phyloP scores from a whole-genome alignment of 2,113 vertebrate species.

The Semicossyphus pulcher region DNA sequence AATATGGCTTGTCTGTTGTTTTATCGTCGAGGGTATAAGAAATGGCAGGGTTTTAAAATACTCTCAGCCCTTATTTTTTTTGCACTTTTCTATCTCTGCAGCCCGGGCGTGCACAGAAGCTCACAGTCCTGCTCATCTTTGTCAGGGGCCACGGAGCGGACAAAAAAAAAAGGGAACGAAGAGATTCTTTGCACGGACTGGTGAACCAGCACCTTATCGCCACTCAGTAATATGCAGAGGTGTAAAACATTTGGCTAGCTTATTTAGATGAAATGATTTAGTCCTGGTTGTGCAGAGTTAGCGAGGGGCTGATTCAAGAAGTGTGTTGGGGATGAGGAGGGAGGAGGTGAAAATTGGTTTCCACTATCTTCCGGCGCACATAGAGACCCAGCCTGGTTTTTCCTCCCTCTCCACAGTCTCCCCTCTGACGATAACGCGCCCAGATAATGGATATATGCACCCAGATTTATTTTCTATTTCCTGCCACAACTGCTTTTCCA shows the following conservation, averaged over 20 bases:
- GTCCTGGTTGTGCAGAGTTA: slow-evolving; percentile 67
- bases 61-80: slow-evolving; percentile 63
- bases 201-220: slow-evolving; percentile 77
- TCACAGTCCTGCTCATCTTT: slow-evolving; percentile 57
- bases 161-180: slow-evolving; percentile 32
- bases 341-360: slow-evolving; percentile 82
- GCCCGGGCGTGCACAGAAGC: slow-evolving; percentile 37
- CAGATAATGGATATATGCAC: slow-evolving; percentile 80
- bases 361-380: slow-evolving; percentile 79
- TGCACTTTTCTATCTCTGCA: slow-evolving; percentile 65
- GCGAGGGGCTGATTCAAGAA: slow-evolving; percentile 65
- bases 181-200: slow-evolving; percentile 56
- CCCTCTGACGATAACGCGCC: slow-evolving; percentile 73
- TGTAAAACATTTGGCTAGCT: slow-evolving; percentile 83
- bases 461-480: slow-evolving; percentile 81
- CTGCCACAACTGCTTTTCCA: slow-evolving; percentile 70
- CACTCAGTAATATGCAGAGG: slow-evolving; percentile 78
- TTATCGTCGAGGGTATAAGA: slow-evolving; percentile 76
- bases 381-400: slow-evolving; percentile 65
- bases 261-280: slow-evolving; percentile 83
- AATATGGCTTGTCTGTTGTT: slow-evolving; percentile 81
- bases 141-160: slow-evolving; percentile 31
- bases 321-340: slow-evolving; percentile 58
- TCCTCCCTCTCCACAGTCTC: slow-evolving; percentile 61
- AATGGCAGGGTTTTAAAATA: slow-evolving; percentile 76